Percentiles rank a stretch among this genome's conserved stretches.
Evolutionary conservation across 2,888 invertebrate genomes (phyloP).

Genomic region (Agrochola lota): DNA sequence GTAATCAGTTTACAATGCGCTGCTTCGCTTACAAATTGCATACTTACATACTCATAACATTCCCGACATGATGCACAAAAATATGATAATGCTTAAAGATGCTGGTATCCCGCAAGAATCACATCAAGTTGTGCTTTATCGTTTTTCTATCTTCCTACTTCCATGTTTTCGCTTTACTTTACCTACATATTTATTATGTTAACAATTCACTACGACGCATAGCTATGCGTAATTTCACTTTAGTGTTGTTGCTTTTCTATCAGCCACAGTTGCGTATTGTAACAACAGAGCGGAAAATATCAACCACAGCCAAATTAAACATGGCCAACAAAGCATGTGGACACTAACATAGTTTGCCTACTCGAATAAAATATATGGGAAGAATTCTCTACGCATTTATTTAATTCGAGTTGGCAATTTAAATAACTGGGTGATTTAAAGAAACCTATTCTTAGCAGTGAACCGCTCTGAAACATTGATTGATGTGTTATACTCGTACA

Average conservation of each 20-base stretch:
- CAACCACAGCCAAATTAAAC: neutral
- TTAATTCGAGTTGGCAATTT: too few species aligned
- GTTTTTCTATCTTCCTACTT: neutral
- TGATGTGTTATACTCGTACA: neutral
- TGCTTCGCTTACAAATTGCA: slow-evolving; percentile 6
- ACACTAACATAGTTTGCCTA: neutral
- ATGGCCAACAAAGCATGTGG: neutral
- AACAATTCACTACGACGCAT: neutral
- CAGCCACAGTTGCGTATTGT: too few species aligned
- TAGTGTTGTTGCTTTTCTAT: neutral
- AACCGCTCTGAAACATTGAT: neutral
- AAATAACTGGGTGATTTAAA: too few species aligned
- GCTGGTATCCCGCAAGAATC: neutral
- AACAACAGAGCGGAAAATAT: neutral
- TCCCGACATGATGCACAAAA: neutral
- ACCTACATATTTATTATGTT: neutral
- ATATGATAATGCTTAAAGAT: neutral
- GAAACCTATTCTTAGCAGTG: neutral
- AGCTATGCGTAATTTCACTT: neutral
- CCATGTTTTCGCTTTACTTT: neutral
- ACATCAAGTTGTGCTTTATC: neutral
- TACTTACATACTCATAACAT: neutral
- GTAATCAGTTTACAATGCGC: neutral
- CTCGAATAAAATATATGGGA: neutral
- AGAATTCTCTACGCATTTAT: too few species aligned